phyloP scores from a whole-genome alignment of 2,113 vertebrate genomes.

The Crocuta crocuta region DNA sequence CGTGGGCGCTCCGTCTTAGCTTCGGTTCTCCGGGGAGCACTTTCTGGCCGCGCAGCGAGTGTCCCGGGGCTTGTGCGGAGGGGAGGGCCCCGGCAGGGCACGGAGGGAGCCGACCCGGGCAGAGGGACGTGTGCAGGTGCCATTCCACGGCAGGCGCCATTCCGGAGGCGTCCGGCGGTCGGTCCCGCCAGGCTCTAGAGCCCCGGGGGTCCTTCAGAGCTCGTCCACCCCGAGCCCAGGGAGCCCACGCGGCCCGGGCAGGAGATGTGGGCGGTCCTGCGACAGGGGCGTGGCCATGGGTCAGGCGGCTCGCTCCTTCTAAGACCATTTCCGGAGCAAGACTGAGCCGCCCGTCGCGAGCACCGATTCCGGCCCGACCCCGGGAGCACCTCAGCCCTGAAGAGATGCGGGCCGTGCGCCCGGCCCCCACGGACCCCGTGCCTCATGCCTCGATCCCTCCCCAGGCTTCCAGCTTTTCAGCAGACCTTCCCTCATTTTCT shows the following conservation, averaged over 20 bases:
- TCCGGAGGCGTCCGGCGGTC: not conserved
- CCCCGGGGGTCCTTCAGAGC: not conserved
- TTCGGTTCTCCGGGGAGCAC: not conserved
- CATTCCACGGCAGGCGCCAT: accelerated
- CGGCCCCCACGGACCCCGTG: not conserved
- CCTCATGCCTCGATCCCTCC: not conserved
- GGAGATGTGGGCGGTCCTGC: not conserved
- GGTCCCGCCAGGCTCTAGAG: not conserved
- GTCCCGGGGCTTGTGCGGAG: not conserved
- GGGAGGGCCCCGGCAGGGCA: not conserved
- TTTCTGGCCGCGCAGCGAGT: not conserved
- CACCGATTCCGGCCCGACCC: accelerated
- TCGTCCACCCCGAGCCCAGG: not conserved
- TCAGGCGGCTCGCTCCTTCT: not conserved
- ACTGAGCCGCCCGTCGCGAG: not conserved
- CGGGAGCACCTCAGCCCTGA: not conserved
- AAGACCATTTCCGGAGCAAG: not conserved
- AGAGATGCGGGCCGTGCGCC: not conserved
- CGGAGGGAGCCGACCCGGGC: not conserved
- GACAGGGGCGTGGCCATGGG: not conserved
- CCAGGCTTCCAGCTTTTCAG: not conserved
- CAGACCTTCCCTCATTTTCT: not conserved
- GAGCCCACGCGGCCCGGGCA: not conserved
- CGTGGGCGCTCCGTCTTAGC: no score
- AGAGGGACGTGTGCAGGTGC: not conserved